Base-by-base conservation (phyloP, 2,888 invertebrate genomes). In the Rhopalosiphum nymphaeae region DNA sequence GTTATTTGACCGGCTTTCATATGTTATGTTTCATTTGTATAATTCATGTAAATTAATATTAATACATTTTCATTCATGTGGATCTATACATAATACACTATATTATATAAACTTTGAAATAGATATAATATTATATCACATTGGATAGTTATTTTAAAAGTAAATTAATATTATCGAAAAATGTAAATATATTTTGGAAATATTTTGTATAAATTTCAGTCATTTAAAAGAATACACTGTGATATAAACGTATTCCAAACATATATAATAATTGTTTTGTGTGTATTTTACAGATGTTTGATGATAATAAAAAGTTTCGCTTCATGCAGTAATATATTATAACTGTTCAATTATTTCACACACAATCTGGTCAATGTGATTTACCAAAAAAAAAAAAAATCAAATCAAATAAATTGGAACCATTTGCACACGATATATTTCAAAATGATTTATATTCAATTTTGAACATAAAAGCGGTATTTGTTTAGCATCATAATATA, bases 391-490 rank as follows among this genome's bases (percentile, higher is more conserved):
- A 53, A 53, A 53, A 53, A 53, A 21, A 53, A 53, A 53, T 5
- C 5, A 53, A 87, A 88, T 53, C 36, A 88, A 49, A 36, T 36
- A 53, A 88, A 88, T 36, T 25, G 53, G 53, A 53, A 78, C 78
- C 78, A 88, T 36, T 44, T 44, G 57, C 29, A 44, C 57, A 57
- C n/a, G 26, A 49, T 89, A 36, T 46, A 89, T 44, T 89, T 44
- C 44, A n/a, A 57, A 90, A 61, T 90, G 67, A 90, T 67, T 90
- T 90, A 90, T 67, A 46, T 67, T 21, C 89, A 90, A 46, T n/a
- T 25, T 36, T 25, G 11, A 90, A 46, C 46, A n/a, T n/a, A 67
- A 67, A 90, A 67, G 29, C 21, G 46, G 4, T 67, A 46, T 67
- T 89, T 89, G 44, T 89, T 36, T 25, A 56, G 56, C 26, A 44